Conservation (phyloP, 1,140 invertebrate species). For the Eulimnadia texana region DNA sequence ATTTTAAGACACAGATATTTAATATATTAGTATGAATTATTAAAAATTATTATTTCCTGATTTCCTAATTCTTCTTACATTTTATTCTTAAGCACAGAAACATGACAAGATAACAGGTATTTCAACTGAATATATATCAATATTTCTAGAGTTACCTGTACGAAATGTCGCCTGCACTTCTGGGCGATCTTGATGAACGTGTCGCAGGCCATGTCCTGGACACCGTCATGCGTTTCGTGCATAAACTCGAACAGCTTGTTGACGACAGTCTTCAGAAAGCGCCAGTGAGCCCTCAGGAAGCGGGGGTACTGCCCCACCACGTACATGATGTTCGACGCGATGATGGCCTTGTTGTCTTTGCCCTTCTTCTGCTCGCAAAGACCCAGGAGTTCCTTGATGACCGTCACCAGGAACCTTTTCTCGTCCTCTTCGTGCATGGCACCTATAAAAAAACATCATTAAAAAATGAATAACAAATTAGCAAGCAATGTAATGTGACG, state of each 20-base stretch:
- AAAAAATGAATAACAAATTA: no score
- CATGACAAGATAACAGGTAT: no score
- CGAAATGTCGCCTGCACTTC: slow-evolving; percentile 96
- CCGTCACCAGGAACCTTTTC: slow-evolving; percentile 95
- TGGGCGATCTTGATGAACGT: slow-evolving; percentile 99
- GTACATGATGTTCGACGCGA: slow-evolving; percentile 99
- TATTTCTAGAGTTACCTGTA: no score
- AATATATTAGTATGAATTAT: no score
- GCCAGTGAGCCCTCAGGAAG: slow-evolving; percentile 98
- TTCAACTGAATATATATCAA: no score
- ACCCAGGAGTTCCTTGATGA: slow-evolving; percentile 96
- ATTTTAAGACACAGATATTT: no score
- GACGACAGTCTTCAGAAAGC: slow-evolving; percentile 99
- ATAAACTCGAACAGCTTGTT: slow-evolving; percentile 99
- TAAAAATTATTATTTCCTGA: no score
- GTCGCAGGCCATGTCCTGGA: slow-evolving; percentile 80
- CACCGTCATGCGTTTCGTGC: slow-evolving; percentile 99
- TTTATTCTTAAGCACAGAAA: no score
- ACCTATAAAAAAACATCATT: no score
- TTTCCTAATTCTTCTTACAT: no score
- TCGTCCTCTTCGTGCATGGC: slow-evolving; percentile 99
- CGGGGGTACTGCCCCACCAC: slow-evolving; percentile 99
- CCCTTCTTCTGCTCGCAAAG: slow-evolving; percentile 98
- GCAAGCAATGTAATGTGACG: no score
- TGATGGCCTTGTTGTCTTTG: slow-evolving; percentile 99